Evolutionary conservation across 2,888 invertebrate genomes (phyloP), one percentile per base, ranked within the genome.

Genomic region (Apodemia mormo): DNA sequence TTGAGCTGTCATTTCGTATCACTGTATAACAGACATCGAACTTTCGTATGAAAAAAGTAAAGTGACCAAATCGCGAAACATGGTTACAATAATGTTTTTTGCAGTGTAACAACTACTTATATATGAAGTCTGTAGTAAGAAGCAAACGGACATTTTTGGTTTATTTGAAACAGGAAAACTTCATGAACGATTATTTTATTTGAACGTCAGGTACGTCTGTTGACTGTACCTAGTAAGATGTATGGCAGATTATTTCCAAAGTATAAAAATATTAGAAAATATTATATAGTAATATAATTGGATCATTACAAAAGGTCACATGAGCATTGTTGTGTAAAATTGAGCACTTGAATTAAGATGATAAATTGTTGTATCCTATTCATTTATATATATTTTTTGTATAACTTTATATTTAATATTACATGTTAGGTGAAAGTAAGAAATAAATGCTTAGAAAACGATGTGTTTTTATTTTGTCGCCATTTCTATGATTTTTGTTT

Each of bases 391-490:
- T 10, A 45, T 49, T 1, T 14, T 49, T 14, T 14, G 49, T 49
- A 49, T 14, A 49, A 49, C 4, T 2, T 2, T 2, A 45, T 12
- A 45, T 45, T 45, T 45, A 45, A 10, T 45, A 12, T 2, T 29
- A 58, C 9, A 22, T 22, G 22, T 22, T 9, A 4, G 10, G 22
- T 58, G 30, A 9, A 6, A 10, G 4, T 9, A 58, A 29, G 3
- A 29, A 58, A 29, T 22, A 30, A 9, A 30, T 30, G 30, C 0
- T 30, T 66, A 69, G 73, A 71, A 69, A 70, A 68, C 75, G 70
- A 68, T 71, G 64, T 70, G 71, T 45, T 45, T 45, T 40, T 40
- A 37, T 40, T 40, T 40, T 40, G 40, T 40, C 40, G 1, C 33
- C 2, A 33, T 33, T 33, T 40, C 8, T 40, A 8, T 40, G 0